These are phyloP conservation scores for Thereva unica DNA, from an alignment of 2,888 invertebrate species.

Conservation along the genomic window DNA sequence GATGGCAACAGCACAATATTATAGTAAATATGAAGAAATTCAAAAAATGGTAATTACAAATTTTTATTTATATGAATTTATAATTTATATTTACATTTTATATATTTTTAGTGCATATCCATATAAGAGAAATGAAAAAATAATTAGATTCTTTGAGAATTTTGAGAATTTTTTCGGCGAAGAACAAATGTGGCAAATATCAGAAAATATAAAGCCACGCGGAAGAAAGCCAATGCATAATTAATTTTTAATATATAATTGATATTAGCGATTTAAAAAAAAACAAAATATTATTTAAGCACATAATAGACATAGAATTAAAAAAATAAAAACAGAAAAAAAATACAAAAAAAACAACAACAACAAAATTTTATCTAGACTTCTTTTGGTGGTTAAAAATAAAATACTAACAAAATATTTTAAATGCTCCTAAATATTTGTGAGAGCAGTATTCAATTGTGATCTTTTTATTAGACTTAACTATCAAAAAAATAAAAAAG, in stretches of 20 bases:
- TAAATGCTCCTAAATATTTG: slow-evolving; percentile 24
- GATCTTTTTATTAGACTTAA: slow-evolving; percentile 32
- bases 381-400: slow-evolving; percentile 24
- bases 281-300: no score
- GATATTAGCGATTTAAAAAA: background rate
- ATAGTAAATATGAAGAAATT: slow-evolving; percentile 98
- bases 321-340: no score
- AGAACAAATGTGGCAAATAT: slow-evolving; percentile 98
- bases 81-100: slow-evolving; percentile 14
- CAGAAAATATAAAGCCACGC: slow-evolving; percentile 90
- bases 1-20: slow-evolving; percentile 98
- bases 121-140: slow-evolving; percentile 90
- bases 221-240: slow-evolving; percentile 53
- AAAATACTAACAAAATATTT: slow-evolving; percentile 16
- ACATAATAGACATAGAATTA: no score
- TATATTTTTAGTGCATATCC: slow-evolving; percentile 80
- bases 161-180: slow-evolving; percentile 95
- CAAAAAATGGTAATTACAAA: slow-evolving; percentile 80
- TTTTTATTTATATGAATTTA: background rate
- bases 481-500: slow-evolving; percentile 17
- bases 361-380: slow-evolving; percentile 14
- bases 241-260: slow-evolving; percentile 43
- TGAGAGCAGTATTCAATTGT: slow-evolving; percentile 35
- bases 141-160: slow-evolving; percentile 93
- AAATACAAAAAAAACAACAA: no score